Evolutionary conservation across 2,797 vertebrate genomes (phyloP).

Genomic region (Propithecus perrieri): DNA sequence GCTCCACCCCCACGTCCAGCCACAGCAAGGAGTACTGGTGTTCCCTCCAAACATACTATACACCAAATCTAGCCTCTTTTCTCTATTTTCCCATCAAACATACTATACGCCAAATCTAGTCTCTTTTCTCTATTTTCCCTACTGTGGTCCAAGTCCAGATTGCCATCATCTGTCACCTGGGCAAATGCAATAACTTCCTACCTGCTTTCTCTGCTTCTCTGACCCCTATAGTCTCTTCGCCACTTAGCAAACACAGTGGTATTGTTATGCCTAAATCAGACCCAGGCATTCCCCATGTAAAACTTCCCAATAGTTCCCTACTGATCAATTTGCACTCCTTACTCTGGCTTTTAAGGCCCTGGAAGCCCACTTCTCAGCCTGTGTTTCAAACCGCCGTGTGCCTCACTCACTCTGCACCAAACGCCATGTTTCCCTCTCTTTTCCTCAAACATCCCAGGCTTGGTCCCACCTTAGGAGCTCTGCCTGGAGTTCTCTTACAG

Average conservation of each 20-base stretch:
- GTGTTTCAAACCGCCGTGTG: not conserved
- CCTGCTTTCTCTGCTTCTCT: not conserved
- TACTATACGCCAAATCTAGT: not conserved
- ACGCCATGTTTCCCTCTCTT: not conserved
- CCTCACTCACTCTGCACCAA: not conserved
- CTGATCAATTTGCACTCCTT: not conserved
- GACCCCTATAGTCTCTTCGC: not conserved
- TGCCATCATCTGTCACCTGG: not conserved
- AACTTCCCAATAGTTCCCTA: not conserved
- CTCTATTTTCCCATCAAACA: not conserved
- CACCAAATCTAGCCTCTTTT: not conserved
- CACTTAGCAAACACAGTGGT: not conserved
- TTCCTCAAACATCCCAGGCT: not conserved
- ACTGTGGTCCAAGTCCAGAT: not conserved
- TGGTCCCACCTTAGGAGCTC: not conserved
- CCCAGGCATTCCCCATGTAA: not conserved
- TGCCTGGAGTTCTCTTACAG: not conserved
- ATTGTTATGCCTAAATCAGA: not conserved
- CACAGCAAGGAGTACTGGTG: not conserved
- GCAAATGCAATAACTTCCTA: not conserved
- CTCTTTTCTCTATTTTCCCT: not conserved
- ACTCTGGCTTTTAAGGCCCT: not conserved
- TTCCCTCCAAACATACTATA: not conserved
- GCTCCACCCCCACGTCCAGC: not conserved
- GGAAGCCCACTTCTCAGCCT: not conserved